Evolutionary conservation across 2,888 invertebrate genomes (phyloP), one percentile per base, ranked within the genome.

Genomic region (Patella caerulea): DNA sequence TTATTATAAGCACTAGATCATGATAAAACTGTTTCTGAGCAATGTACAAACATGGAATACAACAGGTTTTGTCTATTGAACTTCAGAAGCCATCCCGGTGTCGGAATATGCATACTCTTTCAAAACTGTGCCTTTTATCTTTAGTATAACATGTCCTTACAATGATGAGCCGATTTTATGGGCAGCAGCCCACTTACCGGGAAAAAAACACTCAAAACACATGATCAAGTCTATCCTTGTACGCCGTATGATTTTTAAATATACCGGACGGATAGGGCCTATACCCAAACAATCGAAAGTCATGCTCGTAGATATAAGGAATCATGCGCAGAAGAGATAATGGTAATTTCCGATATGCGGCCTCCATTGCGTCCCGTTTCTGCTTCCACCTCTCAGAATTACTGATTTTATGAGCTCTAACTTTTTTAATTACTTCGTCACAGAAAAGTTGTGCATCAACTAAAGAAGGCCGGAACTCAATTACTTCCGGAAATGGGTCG

Each of bases 401-500:
- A 65, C 65, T 65, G 15, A 24, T 65, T 65, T 19, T 19, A 24
- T 65, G 19, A 3, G 19, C 12, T 11, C 14, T 14, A 24, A 65
- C 65, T 24, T 11, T 14, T 2, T 65, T 65, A 3, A 65, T 14
- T 12, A 65, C 14, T 14, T 19, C 19, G 65, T 19, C 19, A 19
- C 11, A 11, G 14, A 65, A 65, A 24, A 24, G 65, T 24, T 65
- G 65, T 14, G 19, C 24, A 65, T 65, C 24, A 24, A 65, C 12
- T 24, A 24, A 65, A 0, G 65, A 24, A 9, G 65, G 65, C 24
- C 24, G 9, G 12, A 65, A 24, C 24, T 65, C 65, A 65, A 65
- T 24, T 19, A 65, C 24, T 65, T 65, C 24, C 0, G 81, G 76
- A n/a, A 79, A 78, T 17, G 19, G 15, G 4, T 52, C n/a, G 7